Base-by-base conservation (phyloP, 2,888 invertebrate species). In the Noctuana brunneofusca region DNA sequence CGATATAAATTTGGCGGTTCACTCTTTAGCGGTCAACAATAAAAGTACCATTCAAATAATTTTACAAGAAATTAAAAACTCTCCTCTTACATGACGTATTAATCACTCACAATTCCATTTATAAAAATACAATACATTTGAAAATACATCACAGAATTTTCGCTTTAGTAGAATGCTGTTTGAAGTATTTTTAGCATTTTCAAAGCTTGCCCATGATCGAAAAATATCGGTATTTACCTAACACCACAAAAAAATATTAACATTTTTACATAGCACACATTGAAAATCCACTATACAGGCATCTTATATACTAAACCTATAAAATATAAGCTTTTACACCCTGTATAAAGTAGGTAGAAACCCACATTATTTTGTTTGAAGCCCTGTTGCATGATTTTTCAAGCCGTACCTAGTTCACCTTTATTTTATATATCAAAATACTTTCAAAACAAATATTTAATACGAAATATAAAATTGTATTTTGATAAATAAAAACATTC, bases 21-120 rank as follows among this genome's bases (percentile, higher is more conserved):
- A 75, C 71, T 74, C 75, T 66, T 65, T 64, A 57, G 75, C 75
- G 84, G 86, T 85, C 86, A 78, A 77, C 86, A 87, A 86, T 83
- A 82, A 88, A 86, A 86, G 84, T 84, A 50, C n/a, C n/a, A 20
- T 46, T 41, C 1, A 1, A 20, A 3, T 35, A 49, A 69, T 75
- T 73, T 75, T 65, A 50, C 57, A 53, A 54, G 35, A 8, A 43
- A 12, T 22, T 11, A 18, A 49, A 49, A 49, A 27, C 8, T 50
- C 1, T 22, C 22, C 12, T 48, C 14, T 6, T 24, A 49, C 18
- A 48, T 48, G 12, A 27, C 16, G n/a, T 24, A 49, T 49, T 24
- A 50, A 18, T 65, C 53, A 50, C 49, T 58, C 57, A 56, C 63
- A 24, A 50, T 53, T 62, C 58, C 35, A 60, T 66, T 58, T 76